Evolutionary conservation across 2,797 vertebrate genomes (phyloP).

Genomic region (Acanthurus lineatus): DNA sequence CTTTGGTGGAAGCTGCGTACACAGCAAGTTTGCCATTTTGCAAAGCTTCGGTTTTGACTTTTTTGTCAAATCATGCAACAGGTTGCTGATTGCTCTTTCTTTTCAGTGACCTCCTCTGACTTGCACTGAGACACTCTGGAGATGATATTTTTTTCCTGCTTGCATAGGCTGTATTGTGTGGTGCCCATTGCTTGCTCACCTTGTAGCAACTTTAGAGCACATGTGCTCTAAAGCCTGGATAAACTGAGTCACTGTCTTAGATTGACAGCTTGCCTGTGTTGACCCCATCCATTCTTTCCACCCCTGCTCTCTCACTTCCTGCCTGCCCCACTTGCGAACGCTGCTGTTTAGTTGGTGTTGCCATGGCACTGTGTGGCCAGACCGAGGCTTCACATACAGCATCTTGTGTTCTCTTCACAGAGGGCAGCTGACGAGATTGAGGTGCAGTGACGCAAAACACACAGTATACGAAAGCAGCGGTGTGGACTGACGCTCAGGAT

Average conservation of each 20-base stretch:
- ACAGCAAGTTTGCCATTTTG: neutral
- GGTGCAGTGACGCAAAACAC: constrained; percentile 77
- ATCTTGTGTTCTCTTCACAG: constrained; percentile 98
- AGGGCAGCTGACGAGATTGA: constrained; percentile 85
- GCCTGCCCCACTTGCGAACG: constrained; percentile 74
- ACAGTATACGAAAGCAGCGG: constrained; percentile 70
- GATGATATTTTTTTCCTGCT: constrained; percentile 13
- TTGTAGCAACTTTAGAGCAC: constrained; percentile 38
- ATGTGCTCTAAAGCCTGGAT: constrained; percentile 33
- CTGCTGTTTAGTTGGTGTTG: constrained; percentile 85
- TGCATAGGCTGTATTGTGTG: constrained; percentile 14
- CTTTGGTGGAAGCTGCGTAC: constrained; percentile 34
- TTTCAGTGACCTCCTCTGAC: neutral
- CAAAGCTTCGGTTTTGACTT: neutral
- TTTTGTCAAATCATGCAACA: constrained; percentile 21
- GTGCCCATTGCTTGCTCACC: constrained; percentile 31
- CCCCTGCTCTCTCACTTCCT: constrained; percentile 60
- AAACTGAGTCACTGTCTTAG: constrained; percentile 56
- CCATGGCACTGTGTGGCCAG: constrained; percentile 83
- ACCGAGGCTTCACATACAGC: constrained; percentile 90
- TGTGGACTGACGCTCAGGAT: constrained; percentile 80
- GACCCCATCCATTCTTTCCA: constrained; percentile 59
- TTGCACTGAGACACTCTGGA: constrained; percentile 1
- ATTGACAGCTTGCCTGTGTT: constrained; percentile 59
- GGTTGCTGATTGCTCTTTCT: constrained; percentile 28